Evolutionary conservation across 2,797 vertebrate genomes (phyloP).

Genomic region (Monodelphis domestica): DNA sequence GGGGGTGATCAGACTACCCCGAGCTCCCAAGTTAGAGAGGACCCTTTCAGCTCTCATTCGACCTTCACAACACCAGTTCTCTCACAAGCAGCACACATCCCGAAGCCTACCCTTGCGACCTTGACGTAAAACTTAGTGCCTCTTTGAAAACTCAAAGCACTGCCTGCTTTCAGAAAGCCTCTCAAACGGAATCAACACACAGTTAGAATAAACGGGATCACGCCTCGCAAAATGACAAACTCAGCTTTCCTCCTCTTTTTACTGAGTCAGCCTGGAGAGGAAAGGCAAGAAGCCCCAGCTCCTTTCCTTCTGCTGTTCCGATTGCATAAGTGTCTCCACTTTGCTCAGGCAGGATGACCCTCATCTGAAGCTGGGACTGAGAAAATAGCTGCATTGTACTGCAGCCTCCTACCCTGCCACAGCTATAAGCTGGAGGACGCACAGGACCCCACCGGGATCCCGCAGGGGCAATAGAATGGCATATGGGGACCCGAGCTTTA

Average conservation of each 20-base stretch:
- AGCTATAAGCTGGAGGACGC: slow-evolving; percentile 72
- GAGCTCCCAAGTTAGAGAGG: neutral
- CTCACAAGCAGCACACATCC: slow-evolving; percentile 47
- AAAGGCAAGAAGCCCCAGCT: slow-evolving; percentile 41
- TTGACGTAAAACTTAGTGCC: slow-evolving; percentile 72
- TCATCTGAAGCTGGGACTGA: slow-evolving; percentile 75
- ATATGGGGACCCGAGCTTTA: slow-evolving; percentile 62
- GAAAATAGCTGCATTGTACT: slow-evolving; percentile 86
- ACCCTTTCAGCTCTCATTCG: slow-evolving; percentile 48
- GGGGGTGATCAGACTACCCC: neutral
- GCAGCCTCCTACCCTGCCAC: slow-evolving; percentile 81
- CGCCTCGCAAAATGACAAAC: slow-evolving; percentile 34
- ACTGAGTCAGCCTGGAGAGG: slow-evolving; percentile 53
- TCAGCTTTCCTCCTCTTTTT: slow-evolving; percentile 33
- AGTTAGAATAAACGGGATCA: slow-evolving; percentile 50
- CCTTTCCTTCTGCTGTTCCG: slow-evolving; percentile 56
- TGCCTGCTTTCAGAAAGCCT: neutral
- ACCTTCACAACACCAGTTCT: slow-evolving; percentile 72
- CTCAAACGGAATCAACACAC: neutral
- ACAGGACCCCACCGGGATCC: slow-evolving; percentile 73
- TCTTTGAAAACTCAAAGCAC: slow-evolving; percentile 48
- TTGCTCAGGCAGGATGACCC: slow-evolving; percentile 74
- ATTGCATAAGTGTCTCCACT: slow-evolving; percentile 71
- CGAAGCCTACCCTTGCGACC: slow-evolving; percentile 74
- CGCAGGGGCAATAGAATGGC: slow-evolving; percentile 49